Base-by-base conservation (phyloP, 1,140 invertebrate species). In the Pogonomyrmex californicus region DNA sequence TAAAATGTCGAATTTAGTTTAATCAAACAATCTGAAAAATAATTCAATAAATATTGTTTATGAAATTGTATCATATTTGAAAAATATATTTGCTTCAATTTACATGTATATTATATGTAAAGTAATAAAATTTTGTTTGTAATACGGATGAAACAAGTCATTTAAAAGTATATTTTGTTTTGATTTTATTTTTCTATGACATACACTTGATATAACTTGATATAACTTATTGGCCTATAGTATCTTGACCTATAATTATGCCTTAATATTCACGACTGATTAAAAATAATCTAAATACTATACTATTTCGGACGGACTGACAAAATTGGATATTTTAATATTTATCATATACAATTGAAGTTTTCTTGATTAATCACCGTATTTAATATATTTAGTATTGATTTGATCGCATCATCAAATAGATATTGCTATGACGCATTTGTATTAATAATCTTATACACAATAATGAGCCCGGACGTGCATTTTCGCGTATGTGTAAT, bases 231-330 rank as follows among this genome's bases (percentile, higher is more conserved):
- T 23, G 23, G 0, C 0, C 23, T 23, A 23, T 23, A 23, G 23
- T 23, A 23, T 23, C 23, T 23, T 23, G 23, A 0, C 23, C 23
- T 23, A 0, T 23, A 23, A 23, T 23, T 23, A 23, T 23, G 23
- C 23, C 56, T 56, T 23, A 81, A 81, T 79, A 54, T 66, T 51
- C 30, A 47, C 62, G 10, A 66, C 66, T 30, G 4, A 66, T 68
- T 81, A 81, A 54, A 51, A 81, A 41, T 70, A 79, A 68, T 79
- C n/a, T 6, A 54, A 68, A 41, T 41, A 79, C 63, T 81, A 70
- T 47, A 81, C 41, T 79, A 68, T 68, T 79, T 54, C 56, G 77
- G 77, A 81, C 77, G 63, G 62, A 81, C 30, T 14, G 63, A 70
- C 56, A 81, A 7, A 54, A 30, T 44, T 76, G 7, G 12, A 62